Evolutionary conservation across 1,140 invertebrate genomes (phyloP).

Genomic region (Carcinoscorpius rotundicauda): DNA sequence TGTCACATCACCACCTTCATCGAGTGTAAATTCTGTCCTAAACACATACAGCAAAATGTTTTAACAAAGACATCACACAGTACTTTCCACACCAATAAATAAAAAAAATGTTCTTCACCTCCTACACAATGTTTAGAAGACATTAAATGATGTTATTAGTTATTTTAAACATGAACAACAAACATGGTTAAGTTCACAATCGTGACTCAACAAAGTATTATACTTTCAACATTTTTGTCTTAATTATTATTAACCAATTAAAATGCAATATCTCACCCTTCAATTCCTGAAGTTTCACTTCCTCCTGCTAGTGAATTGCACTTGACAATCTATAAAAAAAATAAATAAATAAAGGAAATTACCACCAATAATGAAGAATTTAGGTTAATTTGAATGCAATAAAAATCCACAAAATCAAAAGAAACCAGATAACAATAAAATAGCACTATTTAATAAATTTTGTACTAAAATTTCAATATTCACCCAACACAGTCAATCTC

Average conservation of each 20-base stretch:
- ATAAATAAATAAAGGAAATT: background rate
- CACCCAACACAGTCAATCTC: constrained; percentile 7
- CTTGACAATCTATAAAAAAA: constrained; percentile 35
- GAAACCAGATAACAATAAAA: background rate
- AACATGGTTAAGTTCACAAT: constrained; percentile 3
- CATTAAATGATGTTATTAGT: background rate
- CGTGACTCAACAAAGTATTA: constrained; percentile 5
- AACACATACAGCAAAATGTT: constrained; percentile 3
- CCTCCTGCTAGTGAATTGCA: constrained; percentile 37
- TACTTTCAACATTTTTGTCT: constrained; percentile 6
- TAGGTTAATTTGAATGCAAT: too few species aligned
- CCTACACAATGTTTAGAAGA: background rate
- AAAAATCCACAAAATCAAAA: too few species aligned
- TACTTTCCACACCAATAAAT: background rate
- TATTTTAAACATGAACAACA: constrained; percentile 7
- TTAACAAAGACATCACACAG: too few species aligned
- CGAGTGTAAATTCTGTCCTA: constrained; percentile 49
- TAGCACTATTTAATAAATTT: background rate
- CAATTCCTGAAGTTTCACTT: constrained; percentile 39
- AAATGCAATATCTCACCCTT: constrained; percentile 36
- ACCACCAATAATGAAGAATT: background rate
- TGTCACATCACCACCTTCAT: constrained; percentile 49
- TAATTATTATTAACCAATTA: constrained; percentile 10
- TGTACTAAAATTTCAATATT: constrained; percentile 16
- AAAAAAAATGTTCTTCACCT: constrained; percentile 13